phyloP scores from a whole-genome alignment of 2,113 vertebrate species.

The Bambusicola thoracicus region DNA sequence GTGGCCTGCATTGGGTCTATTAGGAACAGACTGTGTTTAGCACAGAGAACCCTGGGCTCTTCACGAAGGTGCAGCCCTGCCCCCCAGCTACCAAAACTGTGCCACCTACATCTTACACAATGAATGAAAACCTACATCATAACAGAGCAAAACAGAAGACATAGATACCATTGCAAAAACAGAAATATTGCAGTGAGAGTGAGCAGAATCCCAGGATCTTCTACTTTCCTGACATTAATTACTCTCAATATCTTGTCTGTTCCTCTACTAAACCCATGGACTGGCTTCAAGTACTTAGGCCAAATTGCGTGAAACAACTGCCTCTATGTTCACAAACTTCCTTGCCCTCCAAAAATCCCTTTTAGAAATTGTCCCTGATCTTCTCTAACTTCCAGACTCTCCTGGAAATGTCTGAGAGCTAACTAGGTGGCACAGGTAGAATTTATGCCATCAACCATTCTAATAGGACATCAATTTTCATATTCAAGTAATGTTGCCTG shows the following conservation, averaged over 20 bases:
- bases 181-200: background rate
- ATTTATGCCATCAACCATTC: background rate
- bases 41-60: background rate
- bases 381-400: background rate
- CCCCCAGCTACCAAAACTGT: background rate
- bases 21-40: background rate
- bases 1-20: background rate
- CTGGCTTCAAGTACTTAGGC: background rate
- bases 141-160: background rate
- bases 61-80: rapidly evolving
- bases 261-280: background rate
- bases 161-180: background rate
- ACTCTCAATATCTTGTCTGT: background rate
- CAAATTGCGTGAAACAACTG: background rate
- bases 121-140: no score
- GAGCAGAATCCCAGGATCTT: background rate
- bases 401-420: background rate
- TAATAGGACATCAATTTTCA: background rate
- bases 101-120: background rate
- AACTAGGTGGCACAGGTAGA: background rate
- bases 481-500: background rate
- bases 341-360: background rate
- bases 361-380: background rate
- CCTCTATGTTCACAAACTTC: background rate
- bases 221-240: background rate